Conservation (phyloP, 2,888 invertebrate genomes). For the Netelia virgata region DNA sequence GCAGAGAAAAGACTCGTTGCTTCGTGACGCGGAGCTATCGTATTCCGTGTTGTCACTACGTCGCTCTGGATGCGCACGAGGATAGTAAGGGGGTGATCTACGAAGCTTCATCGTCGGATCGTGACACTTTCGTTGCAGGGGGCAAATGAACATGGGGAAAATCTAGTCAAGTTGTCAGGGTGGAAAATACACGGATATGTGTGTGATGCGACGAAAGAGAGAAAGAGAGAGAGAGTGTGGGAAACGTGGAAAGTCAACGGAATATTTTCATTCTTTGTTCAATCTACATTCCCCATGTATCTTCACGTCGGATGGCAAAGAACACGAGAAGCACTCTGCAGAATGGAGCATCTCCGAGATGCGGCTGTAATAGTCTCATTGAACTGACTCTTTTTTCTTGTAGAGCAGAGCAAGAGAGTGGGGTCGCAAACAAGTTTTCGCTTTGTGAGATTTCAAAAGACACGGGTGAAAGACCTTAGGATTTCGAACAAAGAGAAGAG, state of each 20-base stretch:
- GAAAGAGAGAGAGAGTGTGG: too few relatives aligned
- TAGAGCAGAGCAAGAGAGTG: background rate
- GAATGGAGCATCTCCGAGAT: background rate
- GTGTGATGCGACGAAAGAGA: background rate
- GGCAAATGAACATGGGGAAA: background rate
- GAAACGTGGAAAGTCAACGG: background rate
- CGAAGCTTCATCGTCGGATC: conserved; percentile 9
- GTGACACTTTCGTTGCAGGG: background rate
- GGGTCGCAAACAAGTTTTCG: background rate
- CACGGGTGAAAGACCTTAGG: background rate
- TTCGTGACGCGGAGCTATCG: too few relatives aligned
- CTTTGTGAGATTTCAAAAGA: conserved; percentile 10
- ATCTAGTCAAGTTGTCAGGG: conserved; percentile 11
- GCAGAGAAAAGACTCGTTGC: background rate
- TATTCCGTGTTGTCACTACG: too few relatives aligned
- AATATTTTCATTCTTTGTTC: conserved; percentile 7
- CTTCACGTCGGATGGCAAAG: background rate
- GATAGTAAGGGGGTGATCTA: too few relatives aligned
- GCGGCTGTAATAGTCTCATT: conserved; percentile 4
- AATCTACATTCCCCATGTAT: background rate
- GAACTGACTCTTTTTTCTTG: conserved; percentile 7
- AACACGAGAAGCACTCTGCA: background rate
- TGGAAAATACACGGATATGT: conserved; percentile 23
- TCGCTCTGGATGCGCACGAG: too few relatives aligned
- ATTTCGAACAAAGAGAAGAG: background rate